Conservation (phyloP, 2,113 vertebrate genomes). For the Nothoprocta perdicaria region DNA sequence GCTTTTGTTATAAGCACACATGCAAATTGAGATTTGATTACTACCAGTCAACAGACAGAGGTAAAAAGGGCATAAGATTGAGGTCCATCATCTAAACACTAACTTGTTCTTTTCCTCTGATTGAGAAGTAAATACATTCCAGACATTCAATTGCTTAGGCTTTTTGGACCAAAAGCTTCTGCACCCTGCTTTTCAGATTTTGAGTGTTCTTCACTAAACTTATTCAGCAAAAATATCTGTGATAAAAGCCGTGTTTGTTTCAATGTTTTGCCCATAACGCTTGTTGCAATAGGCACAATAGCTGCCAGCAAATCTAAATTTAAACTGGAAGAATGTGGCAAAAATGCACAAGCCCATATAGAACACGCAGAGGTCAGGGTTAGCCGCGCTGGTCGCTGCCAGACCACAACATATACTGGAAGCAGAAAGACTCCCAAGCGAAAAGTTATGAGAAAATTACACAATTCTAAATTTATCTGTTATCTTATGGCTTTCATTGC, state of each 20-base stretch:
- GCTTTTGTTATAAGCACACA: background rate
- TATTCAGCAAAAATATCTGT: constrained; percentile 74
- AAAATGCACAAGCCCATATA: constrained; percentile 63
- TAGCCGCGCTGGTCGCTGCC: constrained; percentile 27
- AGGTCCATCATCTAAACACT: constrained; percentile 25
- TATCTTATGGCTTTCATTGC: constrained; percentile 25
- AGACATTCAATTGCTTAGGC: constrained; percentile 42
- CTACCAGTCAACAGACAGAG: background rate
- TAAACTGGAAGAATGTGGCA: constrained; percentile 76
- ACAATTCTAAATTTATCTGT: constrained; percentile 58
- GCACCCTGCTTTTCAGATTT: constrained; percentile 66
- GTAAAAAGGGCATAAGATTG: background rate
- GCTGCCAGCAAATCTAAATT: constrained; percentile 70
- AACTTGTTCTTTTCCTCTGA: constrained; percentile 63
- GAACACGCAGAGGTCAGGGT: constrained; percentile 64
- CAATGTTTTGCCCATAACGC: constrained; percentile 43
- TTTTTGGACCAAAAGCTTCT: constrained; percentile 62
- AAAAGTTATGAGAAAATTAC: constrained; percentile 69
- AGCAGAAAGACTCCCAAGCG: constrained; percentile 51
- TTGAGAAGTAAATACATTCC: constrained; percentile 49
- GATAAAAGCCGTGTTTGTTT: constrained; percentile 75
- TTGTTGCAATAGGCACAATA: constrained; percentile 52
- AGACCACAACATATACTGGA: constrained; percentile 51
- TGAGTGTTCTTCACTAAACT: constrained; percentile 71
- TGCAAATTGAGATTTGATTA: background rate